phyloP scores from a whole-genome alignment of 2,797 vertebrate species.

The Glyptemys insculpta region DNA sequence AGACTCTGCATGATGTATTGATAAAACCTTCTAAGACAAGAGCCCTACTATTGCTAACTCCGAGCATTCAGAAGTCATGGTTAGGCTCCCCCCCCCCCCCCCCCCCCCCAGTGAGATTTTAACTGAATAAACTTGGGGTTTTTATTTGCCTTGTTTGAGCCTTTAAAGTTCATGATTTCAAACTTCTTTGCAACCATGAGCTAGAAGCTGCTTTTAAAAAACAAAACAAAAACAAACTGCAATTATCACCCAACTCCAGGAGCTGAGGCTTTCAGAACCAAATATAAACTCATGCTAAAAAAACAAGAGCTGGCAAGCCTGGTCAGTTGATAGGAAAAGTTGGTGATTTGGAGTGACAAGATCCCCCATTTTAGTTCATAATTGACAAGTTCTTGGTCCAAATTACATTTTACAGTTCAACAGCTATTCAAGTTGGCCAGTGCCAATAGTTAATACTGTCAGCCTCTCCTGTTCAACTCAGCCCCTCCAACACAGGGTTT shows the following conservation, averaged over 20 bases:
- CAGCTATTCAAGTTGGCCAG: background rate
- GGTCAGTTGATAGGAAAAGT: background rate
- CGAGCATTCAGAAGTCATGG: background rate
- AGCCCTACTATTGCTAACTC: background rate
- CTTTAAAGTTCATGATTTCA: background rate
- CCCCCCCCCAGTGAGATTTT: background rate
- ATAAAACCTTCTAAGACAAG: background rate
- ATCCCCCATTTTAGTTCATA: fast-evolving
- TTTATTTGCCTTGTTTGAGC: background rate
- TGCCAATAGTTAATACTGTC: fast-evolving
- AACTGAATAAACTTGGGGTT: background rate
- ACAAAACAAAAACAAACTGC: background rate
- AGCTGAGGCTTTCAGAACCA: background rate
- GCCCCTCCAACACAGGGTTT: background rate
- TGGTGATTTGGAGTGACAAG: background rate
- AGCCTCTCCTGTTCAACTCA: background rate
- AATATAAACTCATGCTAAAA: fast-evolving
- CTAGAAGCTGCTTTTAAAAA: background rate
- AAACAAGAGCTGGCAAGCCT: fast-evolving
- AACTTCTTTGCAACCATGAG: background rate
- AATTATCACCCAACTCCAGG: fast-evolving
- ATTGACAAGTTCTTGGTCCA: background rate
- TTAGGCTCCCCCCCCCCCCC: background rate
- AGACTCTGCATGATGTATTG: background rate
- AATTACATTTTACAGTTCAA: fast-evolving